These are phyloP conservation scores for Andrena camellia DNA, from an alignment of 2,888 invertebrate genomes.

Conservation along the genomic window DNA sequence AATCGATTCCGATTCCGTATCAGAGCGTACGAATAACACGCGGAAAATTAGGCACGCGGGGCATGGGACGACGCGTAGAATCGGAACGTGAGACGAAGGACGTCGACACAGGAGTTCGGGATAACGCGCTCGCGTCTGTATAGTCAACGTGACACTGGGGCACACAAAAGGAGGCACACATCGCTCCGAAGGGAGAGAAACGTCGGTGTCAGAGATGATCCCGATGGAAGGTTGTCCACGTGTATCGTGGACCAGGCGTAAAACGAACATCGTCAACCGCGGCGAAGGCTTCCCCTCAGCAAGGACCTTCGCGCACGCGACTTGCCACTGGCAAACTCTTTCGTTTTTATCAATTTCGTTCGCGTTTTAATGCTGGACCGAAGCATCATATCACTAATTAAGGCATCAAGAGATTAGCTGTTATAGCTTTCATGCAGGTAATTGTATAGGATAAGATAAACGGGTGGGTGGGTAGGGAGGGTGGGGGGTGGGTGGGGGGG, in stretches of 20 bases:
- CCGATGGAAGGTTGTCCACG: not conserved
- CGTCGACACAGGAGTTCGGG: not conserved
- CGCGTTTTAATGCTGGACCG: constrained; percentile 82
- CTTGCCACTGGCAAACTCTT: constrained; percentile 65
- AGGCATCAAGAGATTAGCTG: constrained; percentile 73
- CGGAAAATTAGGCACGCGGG: not conserved
- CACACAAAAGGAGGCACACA: not conserved
- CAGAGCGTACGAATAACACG: not conserved
- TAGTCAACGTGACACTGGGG: not conserved
- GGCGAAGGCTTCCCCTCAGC: constrained; percentile 75
- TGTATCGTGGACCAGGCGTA: not conserved
- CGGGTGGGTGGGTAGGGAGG: constrained; percentile 14
- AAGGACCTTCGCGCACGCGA: constrained; percentile 73
- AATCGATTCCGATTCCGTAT: not conserved
- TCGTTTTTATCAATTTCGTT: constrained; percentile 71
- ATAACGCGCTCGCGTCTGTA: too few relatives aligned
- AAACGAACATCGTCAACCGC: constrained; percentile 26
- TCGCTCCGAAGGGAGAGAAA: not conserved
- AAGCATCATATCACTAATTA: constrained; percentile 83
- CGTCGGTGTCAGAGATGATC: not conserved
- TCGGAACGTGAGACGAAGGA: not conserved
- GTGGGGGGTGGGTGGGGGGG: constrained; percentile 9
- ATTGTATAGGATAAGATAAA: constrained; percentile 60
- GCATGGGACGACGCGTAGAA: not conserved
- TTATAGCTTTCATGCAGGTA: constrained; percentile 79